phyloP scores from a whole-genome alignment of 2,113 vertebrate genomes.

The Oenanthe oenanthe region DNA sequence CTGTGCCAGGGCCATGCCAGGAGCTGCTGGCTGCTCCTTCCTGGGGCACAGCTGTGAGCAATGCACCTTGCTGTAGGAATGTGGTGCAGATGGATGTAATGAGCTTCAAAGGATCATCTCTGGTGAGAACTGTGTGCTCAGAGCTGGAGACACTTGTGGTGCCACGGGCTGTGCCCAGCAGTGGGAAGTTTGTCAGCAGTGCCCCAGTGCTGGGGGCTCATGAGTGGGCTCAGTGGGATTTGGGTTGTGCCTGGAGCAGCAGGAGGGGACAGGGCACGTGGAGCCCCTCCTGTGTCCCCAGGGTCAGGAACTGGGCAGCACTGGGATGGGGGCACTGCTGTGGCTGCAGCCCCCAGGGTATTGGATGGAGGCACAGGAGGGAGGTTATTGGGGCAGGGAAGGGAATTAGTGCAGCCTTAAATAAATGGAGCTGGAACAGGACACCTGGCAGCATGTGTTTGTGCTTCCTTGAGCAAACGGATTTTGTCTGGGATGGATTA shows the following conservation, averaged over 20 bases:
- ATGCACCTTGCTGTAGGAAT: neutral
- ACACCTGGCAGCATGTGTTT: neutral
- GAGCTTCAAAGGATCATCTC: neutral
- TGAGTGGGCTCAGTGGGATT: rapidly evolving
- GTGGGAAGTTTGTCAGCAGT: neutral
- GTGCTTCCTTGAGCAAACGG: neutral
- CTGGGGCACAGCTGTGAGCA: neutral
- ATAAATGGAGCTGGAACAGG: neutral
- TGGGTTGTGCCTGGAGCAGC: neutral
- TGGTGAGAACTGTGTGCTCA: neutral
- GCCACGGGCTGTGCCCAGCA: neutral
- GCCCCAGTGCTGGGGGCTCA: neutral
- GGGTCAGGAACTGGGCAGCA: neutral
- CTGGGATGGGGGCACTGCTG: neutral
- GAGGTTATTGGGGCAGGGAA: neutral
- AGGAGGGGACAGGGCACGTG: rapidly evolving
- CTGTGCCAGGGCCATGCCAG: neutral
- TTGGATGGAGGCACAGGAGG: neutral
- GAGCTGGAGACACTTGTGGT: neutral
- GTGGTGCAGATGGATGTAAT: neutral
- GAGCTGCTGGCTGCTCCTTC: neutral
- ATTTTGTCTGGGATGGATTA: neutral
- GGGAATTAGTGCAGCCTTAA: neutral
- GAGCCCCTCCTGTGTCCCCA: rapidly evolving
- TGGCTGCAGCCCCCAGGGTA: neutral